Percentiles rank a stretch among this genome's conserved stretches.
These are phyloP conservation scores for Gasterosteus nipponicus DNA, from an alignment of 2,113 vertebrate species.

Conservation along the genomic window DNA sequence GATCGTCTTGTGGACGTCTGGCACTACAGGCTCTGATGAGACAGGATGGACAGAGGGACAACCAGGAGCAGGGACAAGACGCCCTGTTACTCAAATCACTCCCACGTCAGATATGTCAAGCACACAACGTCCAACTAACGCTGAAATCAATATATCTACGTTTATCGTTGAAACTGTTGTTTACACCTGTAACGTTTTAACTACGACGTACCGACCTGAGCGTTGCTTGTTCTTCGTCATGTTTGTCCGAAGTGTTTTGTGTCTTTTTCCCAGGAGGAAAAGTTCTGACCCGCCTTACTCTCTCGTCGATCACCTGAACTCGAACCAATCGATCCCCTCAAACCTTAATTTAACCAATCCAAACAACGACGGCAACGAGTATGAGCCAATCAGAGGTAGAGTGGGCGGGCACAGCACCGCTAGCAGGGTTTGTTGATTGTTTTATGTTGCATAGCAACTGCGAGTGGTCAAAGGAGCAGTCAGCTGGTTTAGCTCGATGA, in stretches of 20 bases:
- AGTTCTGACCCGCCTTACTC: background rate
- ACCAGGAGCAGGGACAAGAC: background rate
- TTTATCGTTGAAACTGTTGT: background rate
- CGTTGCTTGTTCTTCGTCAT: background rate
- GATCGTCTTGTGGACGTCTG: constrained; percentile 87
- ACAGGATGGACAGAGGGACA: background rate
- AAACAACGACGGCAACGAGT: background rate
- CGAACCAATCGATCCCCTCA: background rate
- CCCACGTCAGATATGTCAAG: background rate
- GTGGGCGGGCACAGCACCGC: too few species aligned
- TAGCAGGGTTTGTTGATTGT: background rate
- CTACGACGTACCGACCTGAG: background rate
- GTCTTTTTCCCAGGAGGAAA: background rate
- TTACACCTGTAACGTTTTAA: background rate
- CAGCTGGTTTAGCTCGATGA: background rate
- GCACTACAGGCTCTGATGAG: constrained; percentile 72
- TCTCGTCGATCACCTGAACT: background rate
- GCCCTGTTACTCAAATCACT: too few species aligned
- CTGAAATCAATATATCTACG: background rate
- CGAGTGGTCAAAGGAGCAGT: background rate
- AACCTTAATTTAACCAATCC: background rate
- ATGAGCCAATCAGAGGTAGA: background rate
- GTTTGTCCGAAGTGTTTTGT: background rate
- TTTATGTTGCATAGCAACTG: background rate
- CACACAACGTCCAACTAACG: background rate